Evolutionary conservation across 64 coral and sea anemone genomes (phyloP).

Genomic region (Anthopleura sola): DNA sequence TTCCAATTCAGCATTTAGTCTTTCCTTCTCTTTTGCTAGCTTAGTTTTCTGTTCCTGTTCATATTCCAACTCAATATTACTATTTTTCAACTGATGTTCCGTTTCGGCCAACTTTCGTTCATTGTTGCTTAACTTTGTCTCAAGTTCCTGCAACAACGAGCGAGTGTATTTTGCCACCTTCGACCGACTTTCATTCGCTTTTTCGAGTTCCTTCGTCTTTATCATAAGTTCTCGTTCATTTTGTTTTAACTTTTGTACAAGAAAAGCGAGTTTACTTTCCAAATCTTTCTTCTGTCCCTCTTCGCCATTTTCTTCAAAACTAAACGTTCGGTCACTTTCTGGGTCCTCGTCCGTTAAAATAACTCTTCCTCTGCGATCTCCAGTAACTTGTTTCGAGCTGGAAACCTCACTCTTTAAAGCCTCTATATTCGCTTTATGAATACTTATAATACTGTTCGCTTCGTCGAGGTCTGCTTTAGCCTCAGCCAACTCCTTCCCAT

Average conservation of each 20-base stretch:
- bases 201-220: conserved; percentile 88
- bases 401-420: conserved; percentile 62
- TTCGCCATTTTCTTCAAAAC: conserved; percentile 26
- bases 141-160: conserved; percentile 86
- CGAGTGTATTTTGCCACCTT: conserved; percentile 97
- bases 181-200: conserved; percentile 95
- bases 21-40: conserved; percentile 75
- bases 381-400: conserved; percentile 8
- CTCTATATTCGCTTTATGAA: conserved; percentile 80
- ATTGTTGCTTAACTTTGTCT: conserved; percentile 82
- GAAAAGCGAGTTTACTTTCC: conserved; percentile 50
- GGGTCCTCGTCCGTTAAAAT: conserved; percentile 69
- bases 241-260: conserved; percentile 68
- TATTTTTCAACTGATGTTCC: conserved; percentile 82
- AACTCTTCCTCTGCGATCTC: conserved; percentile 31
- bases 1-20: conserved; percentile 50
- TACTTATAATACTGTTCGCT: conserved; percentile 94
- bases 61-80: conserved; percentile 64
- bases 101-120: conserved; percentile 70
- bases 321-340: conserved; percentile 55
- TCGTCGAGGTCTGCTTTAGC: conserved; percentile 83
- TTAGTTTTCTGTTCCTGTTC: conserved; percentile 59
- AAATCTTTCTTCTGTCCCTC: conserved; percentile 30
- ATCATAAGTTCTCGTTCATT: conserved; percentile 77
- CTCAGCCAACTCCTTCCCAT: conserved; percentile 77